Percentiles rank a stretch among this genome's conserved stretches.
phyloP scores from a whole-genome alignment of 2,797 vertebrate genomes.

The Gobio occitaniae region DNA sequence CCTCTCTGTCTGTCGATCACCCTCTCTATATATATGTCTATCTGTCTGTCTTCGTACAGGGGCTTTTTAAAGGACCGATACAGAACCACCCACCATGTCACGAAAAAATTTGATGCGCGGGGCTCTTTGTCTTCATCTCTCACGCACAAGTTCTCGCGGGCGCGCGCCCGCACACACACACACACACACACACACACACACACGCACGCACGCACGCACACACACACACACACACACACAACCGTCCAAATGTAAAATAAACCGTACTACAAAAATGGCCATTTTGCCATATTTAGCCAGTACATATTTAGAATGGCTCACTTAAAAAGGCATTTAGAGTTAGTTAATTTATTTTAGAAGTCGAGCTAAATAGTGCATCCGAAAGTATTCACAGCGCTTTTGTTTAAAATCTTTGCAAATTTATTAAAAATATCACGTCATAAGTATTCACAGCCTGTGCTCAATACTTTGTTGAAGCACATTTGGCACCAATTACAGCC shows the following conservation, averaged over 20 bases:
- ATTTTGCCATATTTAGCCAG: neutral
- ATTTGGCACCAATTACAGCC: no score
- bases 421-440: no score
- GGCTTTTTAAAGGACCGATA: slow-evolving; percentile 32
- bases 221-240: neutral
- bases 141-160: slow-evolving; percentile 4
- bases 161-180: neutral
- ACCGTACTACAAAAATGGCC: neutral
- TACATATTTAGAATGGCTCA: neutral
- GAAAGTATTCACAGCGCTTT: no score
- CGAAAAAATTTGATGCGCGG: slow-evolving; percentile 42
- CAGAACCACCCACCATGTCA: slow-evolving; percentile 59
- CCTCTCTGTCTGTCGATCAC: slow-evolving; percentile 14
- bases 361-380: neutral
- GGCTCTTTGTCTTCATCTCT: slow-evolving; percentile 32
- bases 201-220: neutral
- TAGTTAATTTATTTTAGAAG: neutral
- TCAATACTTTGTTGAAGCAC: no score
- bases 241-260: neutral
- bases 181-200: neutral
- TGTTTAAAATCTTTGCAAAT: no score
- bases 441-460: no score
- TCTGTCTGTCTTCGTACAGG: neutral
- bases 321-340: neutral
- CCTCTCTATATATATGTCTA: neutral